phyloP scores from a whole-genome alignment of 1,140 invertebrate genomes.

The Holcopasites calliopsidis region DNA sequence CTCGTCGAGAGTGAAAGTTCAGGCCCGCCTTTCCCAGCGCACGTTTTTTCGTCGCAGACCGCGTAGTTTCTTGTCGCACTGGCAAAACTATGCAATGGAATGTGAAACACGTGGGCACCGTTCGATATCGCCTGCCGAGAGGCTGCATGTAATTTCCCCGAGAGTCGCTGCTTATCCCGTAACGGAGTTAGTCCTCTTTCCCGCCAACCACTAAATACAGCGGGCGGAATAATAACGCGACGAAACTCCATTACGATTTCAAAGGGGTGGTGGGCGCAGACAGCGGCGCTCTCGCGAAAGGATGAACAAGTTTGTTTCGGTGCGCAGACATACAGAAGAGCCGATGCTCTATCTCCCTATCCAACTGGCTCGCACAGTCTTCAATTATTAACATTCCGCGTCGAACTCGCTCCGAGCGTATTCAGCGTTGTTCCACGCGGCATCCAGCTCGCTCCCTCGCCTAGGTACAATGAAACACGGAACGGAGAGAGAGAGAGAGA shows the following conservation, averaged over 20 bases:
- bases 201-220: background rate
- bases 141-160: background rate
- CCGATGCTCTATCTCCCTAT: background rate
- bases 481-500: too few species aligned
- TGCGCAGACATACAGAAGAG: constrained; percentile 1
- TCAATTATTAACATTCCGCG: constrained; percentile 41
- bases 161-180: background rate
- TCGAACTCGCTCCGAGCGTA: constrained; percentile 7
- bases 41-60: too few species aligned
- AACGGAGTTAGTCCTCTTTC: background rate
- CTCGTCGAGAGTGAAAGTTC: too few species aligned
- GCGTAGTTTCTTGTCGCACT: too few species aligned
- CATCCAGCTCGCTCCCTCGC: background rate
- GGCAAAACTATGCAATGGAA: too few species aligned
- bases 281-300: background rate
- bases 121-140: too few species aligned
- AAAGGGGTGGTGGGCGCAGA: background rate
- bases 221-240: constrained; percentile 12
- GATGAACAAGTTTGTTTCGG: constrained; percentile 34
- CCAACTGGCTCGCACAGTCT: background rate
- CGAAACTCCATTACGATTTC: constrained; percentile 27
- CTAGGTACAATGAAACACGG: background rate
- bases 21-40: too few species aligned
- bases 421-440: background rate
- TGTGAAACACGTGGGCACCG: too few species aligned